Evolutionary conservation across 2,888 invertebrate genomes (phyloP), one percentile per base, ranked within the genome.

Genomic region (Magallana nippona): DNA sequence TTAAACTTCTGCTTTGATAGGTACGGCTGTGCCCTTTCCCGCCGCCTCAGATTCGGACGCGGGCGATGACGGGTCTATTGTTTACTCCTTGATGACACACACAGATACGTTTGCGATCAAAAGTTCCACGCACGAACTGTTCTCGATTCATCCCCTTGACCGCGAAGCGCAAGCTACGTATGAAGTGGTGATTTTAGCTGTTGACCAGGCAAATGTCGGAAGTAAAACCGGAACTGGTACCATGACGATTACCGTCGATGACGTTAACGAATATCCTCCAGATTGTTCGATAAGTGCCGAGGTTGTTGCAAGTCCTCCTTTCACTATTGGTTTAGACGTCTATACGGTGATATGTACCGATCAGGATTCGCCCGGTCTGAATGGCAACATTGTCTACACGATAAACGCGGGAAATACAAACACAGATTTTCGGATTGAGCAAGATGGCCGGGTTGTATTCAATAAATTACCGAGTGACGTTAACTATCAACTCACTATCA

Each of bases 11-110:
- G 44, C 0, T 78, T n/a, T 78, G 11, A 5, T 81, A 88, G 90
- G 90, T 10, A 81, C 86, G 1, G 82, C 86, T 0, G 58, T 91
- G 17, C 84, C 87, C 55, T 84, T 87, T 56, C 83, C 89, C 1
- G 78, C 82, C 10, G 91, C 89, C 1, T 87, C 87, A 1, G 91
- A 91, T 83, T 81, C 44, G 5, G 91, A 91, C 79, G 11, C 79
- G 0, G 90, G 89, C 17, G 13, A 63, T 10, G 90, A 91, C 78
- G 90, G 90, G 8, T 71, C n/a, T 2, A 63, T 91, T 10, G 10
- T 62, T 17, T 89, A 87, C 79, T 81, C 85, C 2, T 55, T 90
- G 60, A 79, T 77, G 11, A 78, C 86, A 13, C 63, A 81, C 32
- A 83, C 85, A 17, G 84, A 87, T n/a, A 58, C 60, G 11, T 87